Evolutionary conservation across 2,888 invertebrate species (phyloP), one percentile per base, ranked within the genome.

Genomic region (Phania funesta): DNA sequence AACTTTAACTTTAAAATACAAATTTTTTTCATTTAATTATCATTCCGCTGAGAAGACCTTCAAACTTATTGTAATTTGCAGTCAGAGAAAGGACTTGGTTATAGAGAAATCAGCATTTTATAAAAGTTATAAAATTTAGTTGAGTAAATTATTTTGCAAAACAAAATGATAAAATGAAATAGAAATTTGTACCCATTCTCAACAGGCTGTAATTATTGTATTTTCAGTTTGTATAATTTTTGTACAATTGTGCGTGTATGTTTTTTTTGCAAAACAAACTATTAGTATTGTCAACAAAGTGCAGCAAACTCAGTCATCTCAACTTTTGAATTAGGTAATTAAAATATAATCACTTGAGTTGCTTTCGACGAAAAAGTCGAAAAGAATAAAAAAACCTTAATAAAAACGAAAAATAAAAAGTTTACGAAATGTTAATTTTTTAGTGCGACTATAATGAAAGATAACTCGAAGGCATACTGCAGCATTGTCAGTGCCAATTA

Each of bases 321-420:
- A 73, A 77, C 60, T 77, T 76, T 73, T 73, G 81, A 67, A 73
- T 76, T 73, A 62, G 73, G 77, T 77, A 81, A 81, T 81, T 81
- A 81, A 77, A 77, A 77, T 67, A 81, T 77, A 81, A 81, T 81
- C 73, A 81, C 71, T 77, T 77, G 71, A 52, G 54, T 77, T 76
- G 60, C 67, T 79, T 73, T 54, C n/a, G 52, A 29, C 20, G 22
- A 20, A 26, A 26, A 46, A 11, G 18, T 8, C 22, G 41, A 58
- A n/a, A 16, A 41, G 16, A 41, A n/a, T n/a, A 41, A 41, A 2
- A 41, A n/a, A 41, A 16, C 6, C 8, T 7, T 16, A 44, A 56
- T 54, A 44, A 29, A 68, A 68, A 44, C 13, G 0, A n/a, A 38
- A 9, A n/a, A 13, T 11, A 13, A 5, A 38, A 38, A 38, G 35